These are phyloP conservation scores for Spea bombifrons DNA, from an alignment of 2,113 vertebrate species.

Conservation along the genomic window DNA sequence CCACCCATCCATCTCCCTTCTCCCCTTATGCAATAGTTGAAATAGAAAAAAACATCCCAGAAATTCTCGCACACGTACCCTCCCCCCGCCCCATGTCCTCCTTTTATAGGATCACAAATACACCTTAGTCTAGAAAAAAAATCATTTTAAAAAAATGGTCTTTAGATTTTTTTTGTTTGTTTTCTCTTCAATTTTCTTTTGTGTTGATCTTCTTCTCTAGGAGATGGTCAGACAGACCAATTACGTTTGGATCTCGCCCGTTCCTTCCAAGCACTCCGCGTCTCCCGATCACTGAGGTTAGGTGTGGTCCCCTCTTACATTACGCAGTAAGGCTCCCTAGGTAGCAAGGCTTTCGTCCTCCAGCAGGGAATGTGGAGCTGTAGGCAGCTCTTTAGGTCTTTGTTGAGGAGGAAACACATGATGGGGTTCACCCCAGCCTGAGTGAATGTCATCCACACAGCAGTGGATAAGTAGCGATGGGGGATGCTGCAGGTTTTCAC, in stretches of 20 bases:
- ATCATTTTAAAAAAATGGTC: constrained; percentile 40
- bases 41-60: constrained; percentile 36
- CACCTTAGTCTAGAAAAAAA: constrained; percentile 34
- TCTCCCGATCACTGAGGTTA: constrained; percentile 37
- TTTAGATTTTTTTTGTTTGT: constrained; percentile 14
- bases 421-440: constrained; percentile 91
- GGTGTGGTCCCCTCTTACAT: constrained; percentile 68
- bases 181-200: background rate
- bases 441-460: constrained; percentile 93
- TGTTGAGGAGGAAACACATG: constrained; percentile 90
- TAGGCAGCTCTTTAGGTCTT: constrained; percentile 91
- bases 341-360: constrained; percentile 87
- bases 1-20: constrained; percentile 25
- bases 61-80: constrained; percentile 26
- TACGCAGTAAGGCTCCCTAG: constrained; percentile 92
- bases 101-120: constrained; percentile 26
- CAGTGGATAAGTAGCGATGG: constrained; percentile 84
- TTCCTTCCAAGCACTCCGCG: background rate
- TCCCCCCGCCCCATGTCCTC: background rate
- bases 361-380: constrained; percentile 86
- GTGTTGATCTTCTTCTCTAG: background rate
- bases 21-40: constrained; percentile 29
- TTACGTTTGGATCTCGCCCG: background rate
- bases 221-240: constrained; percentile 17
- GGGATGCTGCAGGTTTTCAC: constrained; percentile 86